These are phyloP conservation scores for Spilosoma lubricipeda DNA, from an alignment of 2,888 invertebrate genomes.

Conservation along the genomic window DNA sequence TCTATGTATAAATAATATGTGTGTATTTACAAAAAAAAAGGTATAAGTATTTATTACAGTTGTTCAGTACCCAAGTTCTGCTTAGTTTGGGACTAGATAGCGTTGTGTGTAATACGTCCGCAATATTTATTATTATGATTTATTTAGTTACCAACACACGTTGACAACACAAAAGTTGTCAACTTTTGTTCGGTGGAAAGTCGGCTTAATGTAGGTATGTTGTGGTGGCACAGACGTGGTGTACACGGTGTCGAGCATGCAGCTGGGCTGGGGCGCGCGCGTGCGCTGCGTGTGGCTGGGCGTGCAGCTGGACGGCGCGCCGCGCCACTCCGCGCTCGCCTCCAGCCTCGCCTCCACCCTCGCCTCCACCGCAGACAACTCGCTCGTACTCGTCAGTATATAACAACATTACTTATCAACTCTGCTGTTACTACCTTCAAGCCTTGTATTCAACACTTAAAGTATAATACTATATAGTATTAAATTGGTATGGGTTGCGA, in stretches of 20 bases:
- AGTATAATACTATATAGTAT: background rate
- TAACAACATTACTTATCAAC: background rate
- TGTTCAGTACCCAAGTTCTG: too few species aligned
- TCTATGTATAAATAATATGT: too few species aligned
- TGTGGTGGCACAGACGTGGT: constrained; percentile 67
- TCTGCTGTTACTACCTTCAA: background rate
- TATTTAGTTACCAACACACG: too few species aligned
- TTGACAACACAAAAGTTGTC: too few species aligned
- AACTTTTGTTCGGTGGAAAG: too few species aligned
- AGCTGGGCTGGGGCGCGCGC: constrained; percentile 74
- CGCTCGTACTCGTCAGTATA: constrained; percentile 61
- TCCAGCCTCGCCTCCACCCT: constrained; percentile 80
- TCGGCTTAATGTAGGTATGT: too few species aligned
- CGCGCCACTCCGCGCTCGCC: constrained; percentile 74
- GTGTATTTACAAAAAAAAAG: too few species aligned
- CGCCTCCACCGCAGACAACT: constrained; percentile 82
- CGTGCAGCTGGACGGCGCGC: constrained; percentile 71
- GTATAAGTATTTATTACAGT: too few species aligned
- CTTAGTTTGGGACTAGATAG: too few species aligned
- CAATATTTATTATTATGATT: too few species aligned
- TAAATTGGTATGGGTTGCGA: too few species aligned
- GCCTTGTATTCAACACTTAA: background rate
- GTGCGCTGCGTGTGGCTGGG: constrained; percentile 89
- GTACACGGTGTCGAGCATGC: constrained; percentile 85
- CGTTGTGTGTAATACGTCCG: too few species aligned